phyloP scores from a whole-genome alignment of 2,797 vertebrate species.

The Sebastes matsubarae region DNA sequence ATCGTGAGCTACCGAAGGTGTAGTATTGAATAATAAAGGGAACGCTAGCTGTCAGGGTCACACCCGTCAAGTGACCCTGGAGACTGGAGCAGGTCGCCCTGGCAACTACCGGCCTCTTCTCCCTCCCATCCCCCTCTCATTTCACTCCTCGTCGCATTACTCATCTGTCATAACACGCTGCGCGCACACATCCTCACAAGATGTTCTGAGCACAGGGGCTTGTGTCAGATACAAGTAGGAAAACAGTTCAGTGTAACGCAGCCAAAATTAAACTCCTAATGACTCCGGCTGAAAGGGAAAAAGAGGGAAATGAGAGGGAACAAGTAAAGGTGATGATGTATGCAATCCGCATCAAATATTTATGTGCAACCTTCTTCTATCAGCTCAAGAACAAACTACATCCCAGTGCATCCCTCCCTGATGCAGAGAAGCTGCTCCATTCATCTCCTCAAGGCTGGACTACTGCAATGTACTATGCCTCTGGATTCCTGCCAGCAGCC shows the following conservation, averaged over 20 bases:
- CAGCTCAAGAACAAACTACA: slow-evolving; percentile 8
- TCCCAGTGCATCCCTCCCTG: background rate
- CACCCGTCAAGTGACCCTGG: slow-evolving; percentile 42
- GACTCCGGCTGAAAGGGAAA: background rate
- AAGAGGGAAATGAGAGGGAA: background rate
- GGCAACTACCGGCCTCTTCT: slow-evolving; percentile 30
- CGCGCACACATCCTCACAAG: slow-evolving; percentile 1
- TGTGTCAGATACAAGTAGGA: slow-evolving; percentile 36
- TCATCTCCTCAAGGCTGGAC: slow-evolving; percentile 27
- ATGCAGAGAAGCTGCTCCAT: slow-evolving; percentile 8
- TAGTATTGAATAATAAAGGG: slow-evolving; percentile 1
- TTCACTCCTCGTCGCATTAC: slow-evolving; percentile 33
- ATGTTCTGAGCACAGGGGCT: background rate
- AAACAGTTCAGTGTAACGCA: slow-evolving; percentile 32
- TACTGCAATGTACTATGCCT: background rate
- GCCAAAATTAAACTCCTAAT: slow-evolving; percentile 51
- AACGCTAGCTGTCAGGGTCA: slow-evolving; percentile 33
- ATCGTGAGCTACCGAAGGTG: background rate
- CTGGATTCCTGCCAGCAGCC: slow-evolving; percentile 20
- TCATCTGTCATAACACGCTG: slow-evolving; percentile 31
- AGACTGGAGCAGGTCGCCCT: slow-evolving; percentile 43
- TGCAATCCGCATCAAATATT: background rate
- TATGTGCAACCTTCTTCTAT: background rate
- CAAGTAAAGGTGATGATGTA: background rate
- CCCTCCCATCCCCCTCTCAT: slow-evolving; percentile 14